A percentile compares a stretch with the other conserved stretches of the same genome.
These are phyloP conservation scores for Passer montanus DNA, from an alignment of 2,113 vertebrate species.

Conservation along the genomic window DNA sequence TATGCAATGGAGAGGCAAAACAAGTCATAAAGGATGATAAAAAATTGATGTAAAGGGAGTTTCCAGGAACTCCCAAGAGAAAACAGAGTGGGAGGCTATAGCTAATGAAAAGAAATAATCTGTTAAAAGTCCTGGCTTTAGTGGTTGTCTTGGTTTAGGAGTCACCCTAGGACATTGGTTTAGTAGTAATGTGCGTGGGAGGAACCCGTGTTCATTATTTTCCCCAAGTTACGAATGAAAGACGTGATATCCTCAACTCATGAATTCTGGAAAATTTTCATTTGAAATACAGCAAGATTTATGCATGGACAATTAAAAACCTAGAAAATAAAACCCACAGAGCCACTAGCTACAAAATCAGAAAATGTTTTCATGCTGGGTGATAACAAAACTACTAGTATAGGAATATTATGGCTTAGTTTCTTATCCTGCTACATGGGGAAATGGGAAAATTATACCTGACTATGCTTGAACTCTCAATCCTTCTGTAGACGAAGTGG, in stretches of 20 bases:
- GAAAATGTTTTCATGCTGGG: background rate
- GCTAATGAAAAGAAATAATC: background rate
- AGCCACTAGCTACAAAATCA: background rate
- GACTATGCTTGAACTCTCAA: background rate
- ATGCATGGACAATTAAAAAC: background rate
- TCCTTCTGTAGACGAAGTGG: background rate
- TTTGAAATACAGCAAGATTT: background rate
- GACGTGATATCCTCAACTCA: background rate
- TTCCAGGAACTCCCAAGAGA: background rate
- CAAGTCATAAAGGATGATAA: background rate
- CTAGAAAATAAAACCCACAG: background rate
- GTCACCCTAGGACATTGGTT: background rate
- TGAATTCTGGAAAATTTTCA: background rate
- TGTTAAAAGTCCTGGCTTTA: background rate
- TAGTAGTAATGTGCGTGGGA: background rate
- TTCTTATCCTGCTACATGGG: background rate
- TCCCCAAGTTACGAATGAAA: background rate
- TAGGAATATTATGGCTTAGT: background rate
- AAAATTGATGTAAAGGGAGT: background rate
- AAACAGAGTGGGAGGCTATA: background rate
- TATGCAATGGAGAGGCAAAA: background rate
- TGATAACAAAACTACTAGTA: background rate
- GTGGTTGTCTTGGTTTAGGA: background rate
- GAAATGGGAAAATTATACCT: background rate
- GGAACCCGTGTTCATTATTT: background rate